Evolutionary conservation across 2,888 invertebrate genomes (phyloP), one percentile per base, ranked within the genome.

Genomic region (Acleris cristana): DNA sequence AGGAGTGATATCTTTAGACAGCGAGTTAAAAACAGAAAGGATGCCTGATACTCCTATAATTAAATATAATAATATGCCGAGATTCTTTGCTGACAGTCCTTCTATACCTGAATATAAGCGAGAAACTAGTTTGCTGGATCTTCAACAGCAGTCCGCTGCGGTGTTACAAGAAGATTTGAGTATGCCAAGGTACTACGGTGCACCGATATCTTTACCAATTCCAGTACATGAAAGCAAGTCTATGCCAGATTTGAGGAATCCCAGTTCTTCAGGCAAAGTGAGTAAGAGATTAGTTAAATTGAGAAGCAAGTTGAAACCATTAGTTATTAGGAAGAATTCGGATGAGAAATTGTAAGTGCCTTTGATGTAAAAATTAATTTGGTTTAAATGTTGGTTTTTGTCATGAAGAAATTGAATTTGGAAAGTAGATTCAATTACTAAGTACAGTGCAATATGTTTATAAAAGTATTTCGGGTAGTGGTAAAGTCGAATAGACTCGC

Each of bases 121-220:
- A 0, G 91, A 93, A n/a, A 90, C 85, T 0, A 90, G 88, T 51
- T 74, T 93, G 34, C 88, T 92, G 69, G 89, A 91, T 69, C 89
- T 93, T 18, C 93, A 94, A 67, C 94, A 94, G 76, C 90, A 94
- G 54, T 92, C 94, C 0, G 94, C 93, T 53, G 71, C 88, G 72
- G 85, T 90, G 84, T 89, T 90, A 44, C 87, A 90, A 30, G 91
- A 93, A 59, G 95, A 95, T 71, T 94, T 93, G 64, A 94, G 94
- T 21, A 95, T 95, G 95, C 95, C 95, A 0, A 86, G 95, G 67
- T 94, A 94, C 73, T 95, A 94, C 72, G 93, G 95, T 0, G 85
- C 90, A 1, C 75, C 87, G 0, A 87, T 89, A 54, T 70, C 83
- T 0, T 71, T 77, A 0, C 76, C 77, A 5, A 69, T 79, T 3